phyloP scores from a whole-genome alignment of 2,888 invertebrate genomes.

The Caenorhabditis becei region DNA sequence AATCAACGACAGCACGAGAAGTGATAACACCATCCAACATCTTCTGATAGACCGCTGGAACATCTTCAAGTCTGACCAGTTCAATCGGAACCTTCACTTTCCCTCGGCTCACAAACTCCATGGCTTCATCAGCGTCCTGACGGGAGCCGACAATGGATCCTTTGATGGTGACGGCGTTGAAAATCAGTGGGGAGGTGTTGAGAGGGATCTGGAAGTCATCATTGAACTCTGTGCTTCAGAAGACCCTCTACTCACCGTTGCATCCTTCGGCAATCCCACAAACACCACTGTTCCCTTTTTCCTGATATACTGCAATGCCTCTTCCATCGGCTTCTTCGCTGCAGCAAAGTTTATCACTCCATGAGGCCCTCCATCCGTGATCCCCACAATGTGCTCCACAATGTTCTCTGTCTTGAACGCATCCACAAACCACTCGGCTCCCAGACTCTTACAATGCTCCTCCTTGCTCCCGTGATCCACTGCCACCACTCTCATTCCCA shows the following conservation, averaged over 20 bases:
- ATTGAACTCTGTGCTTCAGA: too few relatives aligned
- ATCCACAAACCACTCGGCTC: slow-evolving; percentile 68
- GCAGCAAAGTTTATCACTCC: slow-evolving; percentile 68
- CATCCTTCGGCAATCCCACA: slow-evolving; percentile 66
- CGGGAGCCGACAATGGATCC: slow-evolving; percentile 65
- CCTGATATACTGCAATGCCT: slow-evolving; percentile 66
- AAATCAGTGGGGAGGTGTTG: slow-evolving; percentile 58
- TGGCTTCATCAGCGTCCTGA: slow-evolving; percentile 65
- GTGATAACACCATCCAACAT: slow-evolving; percentile 55
- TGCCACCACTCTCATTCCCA: slow-evolving; percentile 70
- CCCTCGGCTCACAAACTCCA: slow-evolving; percentile 66
- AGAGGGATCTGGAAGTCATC: slow-evolving; percentile 44
- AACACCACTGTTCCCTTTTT: slow-evolving; percentile 67
- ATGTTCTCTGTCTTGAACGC: slow-evolving; percentile 53
- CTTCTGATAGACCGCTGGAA: slow-evolving; percentile 46
- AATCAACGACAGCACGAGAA: slow-evolving; percentile 61
- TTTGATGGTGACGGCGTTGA: slow-evolving; percentile 63
- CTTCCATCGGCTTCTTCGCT: slow-evolving; percentile 59
- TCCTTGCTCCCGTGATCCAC: slow-evolving; percentile 64
- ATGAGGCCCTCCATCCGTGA: slow-evolving; percentile 69
- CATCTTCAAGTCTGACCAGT: slow-evolving; percentile 57
- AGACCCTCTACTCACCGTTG: not conserved
- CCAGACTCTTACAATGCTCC: slow-evolving; percentile 56
- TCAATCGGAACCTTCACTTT: slow-evolving; percentile 67
- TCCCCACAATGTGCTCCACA: slow-evolving; percentile 36